Evolutionary conservation across 2,797 vertebrate species (phyloP).

Genomic region (Malacoraja senta): DNA sequence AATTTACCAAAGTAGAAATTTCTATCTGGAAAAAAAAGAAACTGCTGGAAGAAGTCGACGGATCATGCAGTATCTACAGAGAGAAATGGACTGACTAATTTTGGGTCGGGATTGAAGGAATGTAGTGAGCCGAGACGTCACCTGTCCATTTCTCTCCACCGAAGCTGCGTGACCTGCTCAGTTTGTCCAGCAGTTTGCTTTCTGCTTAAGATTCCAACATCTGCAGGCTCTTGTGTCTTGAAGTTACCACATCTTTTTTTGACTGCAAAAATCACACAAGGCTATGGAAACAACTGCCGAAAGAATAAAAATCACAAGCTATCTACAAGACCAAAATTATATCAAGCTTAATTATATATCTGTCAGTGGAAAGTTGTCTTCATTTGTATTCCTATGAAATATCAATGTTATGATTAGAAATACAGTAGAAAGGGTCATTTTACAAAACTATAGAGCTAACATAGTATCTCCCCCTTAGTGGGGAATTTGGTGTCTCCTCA

Average conservation of each 20-base stretch:
- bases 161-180: too few relatives aligned
- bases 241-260: not conserved
- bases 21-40: not conserved
- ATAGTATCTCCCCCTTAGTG: not conserved
- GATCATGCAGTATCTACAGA: too few relatives aligned
- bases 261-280: not conserved
- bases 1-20: not conserved
- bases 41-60: too few relatives aligned
- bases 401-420: not conserved
- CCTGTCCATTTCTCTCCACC: too few relatives aligned
- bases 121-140: too few relatives aligned
- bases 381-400: not conserved
- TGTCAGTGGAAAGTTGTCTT: not conserved
- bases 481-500: not conserved
- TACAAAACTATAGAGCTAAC: not conserved
- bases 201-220: too few relatives aligned
- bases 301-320: not conserved
- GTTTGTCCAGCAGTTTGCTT: too few relatives aligned
- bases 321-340: not conserved
- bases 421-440: not conserved
- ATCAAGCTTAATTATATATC: not conserved
- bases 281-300: not conserved
- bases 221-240: too few relatives aligned
- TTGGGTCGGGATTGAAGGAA: too few relatives aligned
- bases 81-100: too few relatives aligned